Evolutionary conservation across 37 sponge, comb jelly and placozoan genomes (phyloP).

Genomic region (Diacarnus erythraeanus): DNA sequence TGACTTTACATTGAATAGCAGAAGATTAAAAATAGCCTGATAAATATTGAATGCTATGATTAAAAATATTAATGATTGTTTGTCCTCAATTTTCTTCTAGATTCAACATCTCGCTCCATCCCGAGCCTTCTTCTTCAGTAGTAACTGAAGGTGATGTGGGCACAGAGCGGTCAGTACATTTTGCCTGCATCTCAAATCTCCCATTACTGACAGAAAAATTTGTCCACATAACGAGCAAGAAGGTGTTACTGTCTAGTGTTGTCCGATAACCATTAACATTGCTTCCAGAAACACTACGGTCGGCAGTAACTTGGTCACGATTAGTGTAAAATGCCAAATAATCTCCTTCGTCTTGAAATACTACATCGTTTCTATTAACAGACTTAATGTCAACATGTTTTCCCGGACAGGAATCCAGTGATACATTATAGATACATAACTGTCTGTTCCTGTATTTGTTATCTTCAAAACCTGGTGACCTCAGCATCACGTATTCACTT

Average conservation of each 20-base stretch:
- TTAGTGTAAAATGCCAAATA: neutral
- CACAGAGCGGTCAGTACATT: neutral
- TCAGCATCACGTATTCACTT: too few relatives aligned
- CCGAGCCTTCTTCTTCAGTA: neutral
- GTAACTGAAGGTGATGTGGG: neutral
- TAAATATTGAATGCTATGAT: too few relatives aligned
- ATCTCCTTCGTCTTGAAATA: neutral
- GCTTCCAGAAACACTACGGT: neutral
- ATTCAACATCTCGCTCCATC: too few relatives aligned
- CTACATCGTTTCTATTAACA: neutral
- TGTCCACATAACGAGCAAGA: neutral
- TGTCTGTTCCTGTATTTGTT: neutral
- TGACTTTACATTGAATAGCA: too few relatives aligned
- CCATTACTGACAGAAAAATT: neutral
- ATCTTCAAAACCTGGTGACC: neutral
- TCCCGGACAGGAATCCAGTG: neutral
- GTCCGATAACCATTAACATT: neutral
- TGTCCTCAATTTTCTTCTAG: too few relatives aligned
- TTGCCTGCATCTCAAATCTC: neutral
- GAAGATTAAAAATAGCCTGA: too few relatives aligned
- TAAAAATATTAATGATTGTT: too few relatives aligned
- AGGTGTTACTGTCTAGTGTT: neutral
- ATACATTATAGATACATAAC: neutral
- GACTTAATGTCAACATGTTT: neutral
- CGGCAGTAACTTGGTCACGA: neutral